Evolutionary conservation across 2,888 invertebrate genomes (phyloP), one percentile per base, ranked within the genome.

Genomic region (Erebia ligea): DNA sequence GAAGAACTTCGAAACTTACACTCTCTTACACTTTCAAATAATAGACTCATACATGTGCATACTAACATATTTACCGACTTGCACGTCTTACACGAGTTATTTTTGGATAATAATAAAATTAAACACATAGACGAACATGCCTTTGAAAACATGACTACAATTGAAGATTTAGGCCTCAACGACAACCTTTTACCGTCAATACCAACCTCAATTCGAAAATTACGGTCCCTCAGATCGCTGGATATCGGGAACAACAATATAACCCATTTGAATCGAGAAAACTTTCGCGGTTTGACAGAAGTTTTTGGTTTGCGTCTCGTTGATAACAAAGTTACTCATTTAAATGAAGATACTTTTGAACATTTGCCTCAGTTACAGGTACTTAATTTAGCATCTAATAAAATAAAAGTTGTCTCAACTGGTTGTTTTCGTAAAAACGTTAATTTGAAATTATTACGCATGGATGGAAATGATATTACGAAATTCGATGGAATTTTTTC

Each of bases 201-300:
- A 65, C 96, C 97, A 42, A 88, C 89, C 69, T 96, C 96, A 13
- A 94, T 97, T 67, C 95, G 95, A 57, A 95, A 95, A 83, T 92
- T 97, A 73, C 90, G 94, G 64, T 95, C 95, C 77, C 88, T 98
- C 72, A 96, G 95, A 86, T 96, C 96, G 25, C 92, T 98, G 76
- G 97, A 97, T 90, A 94, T 98, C 76, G 97, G 97, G 25, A 96
- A 97, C 84, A 98, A 98, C 89, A 95, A 95, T 83, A 96, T 98
- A 84, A 94, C 95, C 81, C 92, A 94, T 75, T 94, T 98, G 76
- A 95, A 93, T 76, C 95, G 96, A 82, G 95, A 95, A 79, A 96
- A 96, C 76, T 97, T 98, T 83, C 94, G 94, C 78, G 96, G 97
- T 13, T 89, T 98, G 74, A 94, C 95, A 74, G 95, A 96, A 82